Evolutionary conservation across 2,888 invertebrate genomes (phyloP).

Genomic region (Drosophila paranaensis): DNA sequence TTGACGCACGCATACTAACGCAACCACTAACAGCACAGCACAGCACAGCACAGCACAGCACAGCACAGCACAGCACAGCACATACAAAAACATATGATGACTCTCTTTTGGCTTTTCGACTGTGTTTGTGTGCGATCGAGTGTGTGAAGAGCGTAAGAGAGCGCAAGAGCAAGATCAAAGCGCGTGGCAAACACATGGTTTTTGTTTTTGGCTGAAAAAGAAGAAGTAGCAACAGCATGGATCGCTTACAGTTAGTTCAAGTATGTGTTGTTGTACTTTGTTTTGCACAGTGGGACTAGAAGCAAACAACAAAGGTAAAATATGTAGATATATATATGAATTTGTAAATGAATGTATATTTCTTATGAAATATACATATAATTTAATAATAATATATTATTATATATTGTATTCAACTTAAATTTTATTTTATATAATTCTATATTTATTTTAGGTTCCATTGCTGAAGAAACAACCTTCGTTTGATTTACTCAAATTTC

Average conservation of each 20-base stretch:
- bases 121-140: background rate
- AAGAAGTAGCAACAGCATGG: conserved; percentile 48
- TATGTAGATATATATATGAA: background rate
- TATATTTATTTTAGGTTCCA: background rate
- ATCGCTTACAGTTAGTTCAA: conserved; percentile 54
- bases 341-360: background rate
- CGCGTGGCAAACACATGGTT: conserved; percentile 79
- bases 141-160: conserved; percentile 12
- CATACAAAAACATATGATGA: background rate
- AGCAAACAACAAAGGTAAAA: background rate
- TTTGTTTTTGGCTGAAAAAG: conserved; percentile 74
- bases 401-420: background rate
- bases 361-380: background rate
- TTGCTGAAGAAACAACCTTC: conserved; percentile 8
- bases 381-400: background rate
- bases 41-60: conserved; percentile 2
- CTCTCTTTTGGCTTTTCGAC: conserved; percentile 26
- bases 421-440: background rate
- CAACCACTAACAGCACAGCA: background rate
- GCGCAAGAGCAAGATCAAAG: conserved; percentile 42
- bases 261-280: conserved; percentile 32
- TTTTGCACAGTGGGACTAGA: conserved; percentile 25
- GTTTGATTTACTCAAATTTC: conserved; percentile 19
- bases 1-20: conserved; percentile 15
- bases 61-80: background rate